Conservation (phyloP, 1,140 invertebrate genomes). For the Popillia japonica region DNA sequence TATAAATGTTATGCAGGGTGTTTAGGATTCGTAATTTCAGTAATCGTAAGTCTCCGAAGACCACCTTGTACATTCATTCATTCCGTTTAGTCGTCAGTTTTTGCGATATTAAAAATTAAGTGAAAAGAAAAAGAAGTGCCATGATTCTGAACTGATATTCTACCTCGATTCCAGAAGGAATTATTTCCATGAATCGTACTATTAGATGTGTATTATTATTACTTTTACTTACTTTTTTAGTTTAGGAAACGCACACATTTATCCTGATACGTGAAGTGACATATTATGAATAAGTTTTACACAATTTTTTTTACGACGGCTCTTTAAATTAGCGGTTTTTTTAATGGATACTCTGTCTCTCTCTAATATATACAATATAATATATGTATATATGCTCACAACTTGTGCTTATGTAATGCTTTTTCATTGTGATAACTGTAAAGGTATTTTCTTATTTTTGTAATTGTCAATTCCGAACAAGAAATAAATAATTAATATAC, state of each 20-base stretch:
- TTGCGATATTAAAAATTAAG: background rate
- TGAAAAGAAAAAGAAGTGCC: background rate
- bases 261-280: too few species aligned
- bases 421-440: slow-evolving; percentile 36
- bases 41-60: too few species aligned
- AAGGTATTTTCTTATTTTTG: slow-evolving; percentile 32
- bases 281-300: too few species aligned
- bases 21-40: too few species aligned
- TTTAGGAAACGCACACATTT: background rate
- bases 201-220: too few species aligned
- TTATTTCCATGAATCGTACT: background rate
- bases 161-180: slow-evolving; percentile 19
- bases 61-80: background rate
- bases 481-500: too few species aligned
- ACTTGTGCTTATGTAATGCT: slow-evolving; percentile 36
- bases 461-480: slow-evolving; percentile 30
- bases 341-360: too few species aligned
- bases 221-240: background rate
- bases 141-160: background rate
- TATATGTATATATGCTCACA: slow-evolving; percentile 10
- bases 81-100: background rate
- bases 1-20: too few species aligned
- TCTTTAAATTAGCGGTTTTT: background rate
- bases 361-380: slow-evolving; percentile 32
- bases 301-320: too few species aligned